Evolutionary conservation across 2,888 invertebrate genomes (phyloP), one percentile per base, ranked within the genome.

Genomic region (Machimus rusticus): DNA sequence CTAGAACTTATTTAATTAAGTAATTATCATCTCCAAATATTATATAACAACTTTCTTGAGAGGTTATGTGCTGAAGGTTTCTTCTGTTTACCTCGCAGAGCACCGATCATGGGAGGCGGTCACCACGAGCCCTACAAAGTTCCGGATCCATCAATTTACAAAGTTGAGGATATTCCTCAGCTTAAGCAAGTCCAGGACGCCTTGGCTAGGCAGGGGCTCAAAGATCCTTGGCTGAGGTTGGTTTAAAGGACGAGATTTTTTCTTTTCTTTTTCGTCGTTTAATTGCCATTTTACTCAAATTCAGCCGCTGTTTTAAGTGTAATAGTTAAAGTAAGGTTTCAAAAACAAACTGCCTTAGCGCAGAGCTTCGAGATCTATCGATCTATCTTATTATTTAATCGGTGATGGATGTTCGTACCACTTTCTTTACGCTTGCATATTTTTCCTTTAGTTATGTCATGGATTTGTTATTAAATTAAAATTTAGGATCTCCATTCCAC

Each of bases 161-260:
- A 96, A 92, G 94, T 96, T 12, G 95, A 96, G 90, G 94, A 96
- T 90, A 94, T 94, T 34, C 95, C 95, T 0, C 92, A 95, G 90
- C 92, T 98, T 79, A 91, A 95, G 88, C 93, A 94, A 89, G 93
- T 96, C 0, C 94, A 96, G 91, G 93, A 94, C 88, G 94, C 94
- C 0, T 93, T 98, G 19, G 95, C 95, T 0, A 93, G 94, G 57
- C 94, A 95, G 90, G 97, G 97, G 5, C 92, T 98, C 1, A 95
- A 94, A 88, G 97, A 98, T 92, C 98, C 98, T 0, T 98, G 98
- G 98, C 93, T 97, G 84, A 95, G 98, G 96, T 96, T 90, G 89
- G 82, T 81, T 2, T 23, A 14, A 5, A 2, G 78, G 19, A 16
- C 14, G 2, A 46, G 43, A 14, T 16, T 46, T 46, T 43, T 46